Percentiles rank a stretch among this genome's conserved stretches.
These are phyloP conservation scores for Potamilus streckersoni DNA, from an alignment of 1,140 invertebrate species.

Conservation along the genomic window DNA sequence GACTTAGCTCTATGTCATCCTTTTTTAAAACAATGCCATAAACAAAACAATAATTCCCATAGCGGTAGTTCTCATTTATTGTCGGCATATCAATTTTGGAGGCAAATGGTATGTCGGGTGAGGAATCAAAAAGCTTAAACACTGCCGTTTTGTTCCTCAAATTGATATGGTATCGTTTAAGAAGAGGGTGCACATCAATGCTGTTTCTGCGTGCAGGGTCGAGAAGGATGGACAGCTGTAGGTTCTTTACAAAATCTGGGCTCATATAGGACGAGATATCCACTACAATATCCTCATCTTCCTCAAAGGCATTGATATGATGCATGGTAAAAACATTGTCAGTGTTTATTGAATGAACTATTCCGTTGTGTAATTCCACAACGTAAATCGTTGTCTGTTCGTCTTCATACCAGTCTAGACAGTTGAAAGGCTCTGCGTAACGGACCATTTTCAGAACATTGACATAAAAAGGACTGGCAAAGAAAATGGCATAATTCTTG, in stretches of 20 bases:
- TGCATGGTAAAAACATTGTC: slow-evolving; percentile 55
- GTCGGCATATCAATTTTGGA: slow-evolving; percentile 55
- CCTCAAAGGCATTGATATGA: slow-evolving; percentile 60
- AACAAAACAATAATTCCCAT: slow-evolving; percentile 51
- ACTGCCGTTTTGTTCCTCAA: slow-evolving; percentile 22
- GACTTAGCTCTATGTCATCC: slow-evolving; percentile 43
- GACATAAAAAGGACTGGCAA: slow-evolving; percentile 54
- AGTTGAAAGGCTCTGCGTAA: slow-evolving; percentile 41
- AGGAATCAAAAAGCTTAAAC: slow-evolving; percentile 18
- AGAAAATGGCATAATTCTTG: slow-evolving; percentile 49
- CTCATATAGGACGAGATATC: slow-evolving; percentile 53
- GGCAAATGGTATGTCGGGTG: slow-evolving; percentile 22
- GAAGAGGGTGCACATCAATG: slow-evolving; percentile 30
- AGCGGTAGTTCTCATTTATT: slow-evolving; percentile 58
- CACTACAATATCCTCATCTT: slow-evolving; percentile 40
- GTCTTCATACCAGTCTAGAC: slow-evolving; percentile 48
- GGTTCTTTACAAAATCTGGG: slow-evolving; percentile 39
- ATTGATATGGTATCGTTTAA: slow-evolving; percentile 50
- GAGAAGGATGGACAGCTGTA: slow-evolving; percentile 38
- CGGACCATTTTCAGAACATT: slow-evolving; percentile 44
- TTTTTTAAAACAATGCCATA: slow-evolving; percentile 58
- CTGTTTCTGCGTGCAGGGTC: slow-evolving; percentile 38
- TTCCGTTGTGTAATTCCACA: slow-evolving; percentile 42
- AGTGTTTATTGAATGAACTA: slow-evolving; percentile 39
- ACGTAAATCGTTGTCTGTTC: slow-evolving; percentile 42